These are phyloP conservation scores for Cichlasoma orientale DNA, from an alignment of 2,797 vertebrate genomes.

Conservation along the genomic window DNA sequence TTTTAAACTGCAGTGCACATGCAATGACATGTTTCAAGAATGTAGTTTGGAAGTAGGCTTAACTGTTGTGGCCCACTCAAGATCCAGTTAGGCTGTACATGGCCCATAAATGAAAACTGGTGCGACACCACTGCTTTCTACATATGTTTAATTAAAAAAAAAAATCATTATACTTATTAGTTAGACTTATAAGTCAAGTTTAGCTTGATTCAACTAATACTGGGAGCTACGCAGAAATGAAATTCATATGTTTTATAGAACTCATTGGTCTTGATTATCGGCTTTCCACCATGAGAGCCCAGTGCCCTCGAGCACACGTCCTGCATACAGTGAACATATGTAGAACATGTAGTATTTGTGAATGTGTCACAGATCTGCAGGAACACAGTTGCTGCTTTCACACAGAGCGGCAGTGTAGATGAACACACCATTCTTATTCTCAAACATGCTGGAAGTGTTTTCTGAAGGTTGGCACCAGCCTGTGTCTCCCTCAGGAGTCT, in stretches of 20 bases:
- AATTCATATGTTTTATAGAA: slow-evolving; percentile 12
- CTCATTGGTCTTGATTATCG: background rate
- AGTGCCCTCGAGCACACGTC: slow-evolving; percentile 11
- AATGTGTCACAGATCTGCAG: slow-evolving; percentile 42
- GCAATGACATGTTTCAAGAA: background rate
- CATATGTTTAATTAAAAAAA: background rate
- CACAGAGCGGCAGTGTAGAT: slow-evolving; percentile 44
- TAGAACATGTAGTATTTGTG: slow-evolving; percentile 42
- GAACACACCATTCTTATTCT: slow-evolving; percentile 69
- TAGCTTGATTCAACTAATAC: slow-evolving; percentile 14
- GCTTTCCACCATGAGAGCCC: background rate
- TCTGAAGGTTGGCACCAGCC: slow-evolving; percentile 73
- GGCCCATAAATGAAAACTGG: background rate
- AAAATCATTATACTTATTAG: no score
- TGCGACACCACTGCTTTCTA: background rate
- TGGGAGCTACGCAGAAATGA: background rate
- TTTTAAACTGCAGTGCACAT: background rate
- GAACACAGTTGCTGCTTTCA: slow-evolving; percentile 40
- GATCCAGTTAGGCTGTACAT: background rate
- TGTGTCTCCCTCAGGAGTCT: slow-evolving; percentile 69
- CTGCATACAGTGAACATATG: slow-evolving; percentile 35
- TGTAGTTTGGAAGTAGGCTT: background rate
- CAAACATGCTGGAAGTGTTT: slow-evolving; percentile 70
- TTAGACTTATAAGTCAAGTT: background rate
- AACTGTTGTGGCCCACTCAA: background rate